Percentiles rank a stretch among this genome's conserved stretches.
These are phyloP conservation scores for Mungos mungo DNA, from an alignment of 2,113 vertebrate genomes.

Conservation along the genomic window DNA sequence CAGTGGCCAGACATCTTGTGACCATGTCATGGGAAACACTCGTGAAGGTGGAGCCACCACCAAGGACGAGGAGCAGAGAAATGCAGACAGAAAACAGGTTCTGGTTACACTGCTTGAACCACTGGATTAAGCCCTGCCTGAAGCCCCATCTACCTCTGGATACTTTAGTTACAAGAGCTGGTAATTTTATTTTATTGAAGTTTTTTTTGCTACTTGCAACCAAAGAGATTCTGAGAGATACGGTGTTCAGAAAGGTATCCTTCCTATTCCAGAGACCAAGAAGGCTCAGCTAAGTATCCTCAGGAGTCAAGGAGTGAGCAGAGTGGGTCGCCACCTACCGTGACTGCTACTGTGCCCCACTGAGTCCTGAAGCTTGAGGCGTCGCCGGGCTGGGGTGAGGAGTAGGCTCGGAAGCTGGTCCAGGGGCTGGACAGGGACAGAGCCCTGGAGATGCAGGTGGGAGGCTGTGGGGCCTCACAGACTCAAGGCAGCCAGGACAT, in stretches of 20 bases:
- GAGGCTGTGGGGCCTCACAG: background rate
- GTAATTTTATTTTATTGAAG: background rate
- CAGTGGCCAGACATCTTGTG: background rate
- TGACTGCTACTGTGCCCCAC: background rate
- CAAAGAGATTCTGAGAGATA: background rate
- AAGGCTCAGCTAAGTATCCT: background rate
- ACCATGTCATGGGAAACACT: background rate
- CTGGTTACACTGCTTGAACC: background rate
- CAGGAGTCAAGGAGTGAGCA: background rate
- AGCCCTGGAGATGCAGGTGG: background rate
- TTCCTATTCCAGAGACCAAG: background rate
- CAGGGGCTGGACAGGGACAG: background rate
- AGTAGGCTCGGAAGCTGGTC: background rate
- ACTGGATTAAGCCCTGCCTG: background rate
- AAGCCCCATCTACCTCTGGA: background rate
- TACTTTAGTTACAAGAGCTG: background rate
- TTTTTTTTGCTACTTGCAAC: background rate
- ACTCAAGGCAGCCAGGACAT: conserved; percentile 22
- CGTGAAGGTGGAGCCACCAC: background rate
- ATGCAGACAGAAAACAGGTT: background rate
- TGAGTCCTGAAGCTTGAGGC: background rate
- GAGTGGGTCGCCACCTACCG: background rate
- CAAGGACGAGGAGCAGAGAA: background rate
- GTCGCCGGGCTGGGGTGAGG: background rate
- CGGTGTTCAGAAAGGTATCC: background rate